phyloP scores from a whole-genome alignment of 2,888 invertebrate species.

The Theretra japonica region DNA sequence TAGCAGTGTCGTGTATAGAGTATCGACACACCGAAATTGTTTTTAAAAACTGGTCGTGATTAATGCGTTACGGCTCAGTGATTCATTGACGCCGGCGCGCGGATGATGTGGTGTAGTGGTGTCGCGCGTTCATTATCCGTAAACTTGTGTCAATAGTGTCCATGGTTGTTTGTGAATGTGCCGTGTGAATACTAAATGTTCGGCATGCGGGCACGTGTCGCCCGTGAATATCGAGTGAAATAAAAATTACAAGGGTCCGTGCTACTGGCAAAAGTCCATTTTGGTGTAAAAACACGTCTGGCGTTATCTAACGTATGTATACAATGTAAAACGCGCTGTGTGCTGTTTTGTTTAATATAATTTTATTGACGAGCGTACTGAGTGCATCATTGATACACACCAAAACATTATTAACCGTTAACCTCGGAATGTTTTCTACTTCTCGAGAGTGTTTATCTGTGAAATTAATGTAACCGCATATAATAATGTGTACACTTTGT shows the following conservation, averaged over 20 bases:
- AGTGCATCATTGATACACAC: slow-evolving; percentile 41
- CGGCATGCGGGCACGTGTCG: slow-evolving; percentile 15
- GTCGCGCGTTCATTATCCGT: slow-evolving; percentile 13
- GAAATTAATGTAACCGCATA: slow-evolving; percentile 21
- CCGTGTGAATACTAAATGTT: slow-evolving; percentile 27
- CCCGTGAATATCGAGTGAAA: slow-evolving; percentile 8
- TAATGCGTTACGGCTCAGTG: slow-evolving; percentile 58
- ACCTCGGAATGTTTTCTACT: slow-evolving; percentile 42
- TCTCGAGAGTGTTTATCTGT: slow-evolving; percentile 28
- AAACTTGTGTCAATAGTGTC: slow-evolving; percentile 35
- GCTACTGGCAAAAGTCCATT: slow-evolving; percentile 24
- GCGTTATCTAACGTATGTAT: slow-evolving; percentile 20
- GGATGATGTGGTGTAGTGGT: slow-evolving; percentile 56
- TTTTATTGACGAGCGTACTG: slow-evolving; percentile 41
- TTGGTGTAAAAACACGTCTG: slow-evolving; percentile 24
- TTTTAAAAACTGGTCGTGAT: slow-evolving; percentile 60
- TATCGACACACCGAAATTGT: slow-evolving; percentile 48
- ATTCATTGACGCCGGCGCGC: slow-evolving; percentile 62
- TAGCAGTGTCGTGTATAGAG: slow-evolving; percentile 40
- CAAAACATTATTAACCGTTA: slow-evolving; percentile 43
- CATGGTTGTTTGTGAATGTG: slow-evolving; percentile 33
- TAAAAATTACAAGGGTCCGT: slow-evolving; percentile 36
- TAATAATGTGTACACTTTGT: slow-evolving; percentile 13
- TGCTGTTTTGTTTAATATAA: slow-evolving; percentile 41
- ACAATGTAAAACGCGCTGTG: slow-evolving; percentile 32